These are phyloP conservation scores for Pararge aegeria DNA, from an alignment of 1,140 invertebrate species.

Conservation along the genomic window DNA sequence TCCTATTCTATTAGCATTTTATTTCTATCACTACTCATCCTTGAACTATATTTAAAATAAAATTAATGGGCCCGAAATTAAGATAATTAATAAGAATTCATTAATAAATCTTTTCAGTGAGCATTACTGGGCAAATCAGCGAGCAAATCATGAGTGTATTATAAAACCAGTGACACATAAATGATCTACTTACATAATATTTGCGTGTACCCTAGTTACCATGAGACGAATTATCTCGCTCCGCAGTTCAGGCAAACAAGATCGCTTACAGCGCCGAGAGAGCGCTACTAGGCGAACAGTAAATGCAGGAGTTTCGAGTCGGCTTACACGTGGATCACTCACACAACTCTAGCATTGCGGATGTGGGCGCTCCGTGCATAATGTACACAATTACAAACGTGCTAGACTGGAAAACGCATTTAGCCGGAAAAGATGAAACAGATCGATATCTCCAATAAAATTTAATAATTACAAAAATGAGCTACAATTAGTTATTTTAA, in stretches of 20 bases:
- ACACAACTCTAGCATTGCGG: constrained; percentile 38
- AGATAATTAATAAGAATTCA: too few relatives aligned
- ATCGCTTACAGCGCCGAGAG: constrained; percentile 72
- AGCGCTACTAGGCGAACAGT: constrained; percentile 62
- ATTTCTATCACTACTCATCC: too few relatives aligned
- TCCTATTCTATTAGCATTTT: too few relatives aligned
- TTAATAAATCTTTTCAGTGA: not conserved
- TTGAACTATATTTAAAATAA: too few relatives aligned
- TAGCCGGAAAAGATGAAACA: constrained; percentile 69
- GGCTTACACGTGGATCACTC: constrained; percentile 70
- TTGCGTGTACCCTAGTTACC: constrained; percentile 31
- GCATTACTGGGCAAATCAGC: not conserved
- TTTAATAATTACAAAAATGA: constrained; percentile 12
- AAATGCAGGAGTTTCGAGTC: constrained; percentile 34
- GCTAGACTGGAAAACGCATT: constrained; percentile 71
- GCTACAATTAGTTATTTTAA: not conserved
- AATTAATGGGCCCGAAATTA: too few relatives aligned
- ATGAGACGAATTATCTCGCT: constrained; percentile 48
- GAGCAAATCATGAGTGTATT: not conserved
- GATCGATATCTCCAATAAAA: constrained; percentile 48
- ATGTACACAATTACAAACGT: constrained; percentile 55
- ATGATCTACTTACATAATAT: constrained; percentile 33
- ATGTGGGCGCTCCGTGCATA: constrained; percentile 36
- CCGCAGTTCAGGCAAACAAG: constrained; percentile 69
- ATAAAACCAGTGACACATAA: constrained; percentile 23